phyloP scores from a whole-genome alignment of 2,797 vertebrate species.

The Sorex maritimensis region DNA sequence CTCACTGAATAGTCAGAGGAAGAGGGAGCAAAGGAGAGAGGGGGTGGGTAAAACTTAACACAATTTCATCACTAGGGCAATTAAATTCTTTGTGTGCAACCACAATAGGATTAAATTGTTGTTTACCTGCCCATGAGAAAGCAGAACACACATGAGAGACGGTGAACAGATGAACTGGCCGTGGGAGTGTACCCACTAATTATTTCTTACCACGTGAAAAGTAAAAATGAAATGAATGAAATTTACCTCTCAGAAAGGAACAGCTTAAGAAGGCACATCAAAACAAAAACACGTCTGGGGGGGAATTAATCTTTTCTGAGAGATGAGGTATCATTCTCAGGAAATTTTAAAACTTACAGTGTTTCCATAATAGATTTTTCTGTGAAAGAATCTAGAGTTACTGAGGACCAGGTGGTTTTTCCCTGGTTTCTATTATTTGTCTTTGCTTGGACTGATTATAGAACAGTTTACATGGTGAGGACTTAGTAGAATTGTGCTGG shows the following conservation, averaged over 20 bases:
- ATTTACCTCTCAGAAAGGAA: slow-evolving; percentile 48
- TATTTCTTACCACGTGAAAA: slow-evolving; percentile 29
- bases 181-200: not conserved
- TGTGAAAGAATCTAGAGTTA: not conserved
- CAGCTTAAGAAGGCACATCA: not conserved
- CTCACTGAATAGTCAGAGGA: not conserved
- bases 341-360: not conserved
- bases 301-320: slow-evolving; percentile 8
- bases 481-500: not conserved
- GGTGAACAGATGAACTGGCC: not conserved
- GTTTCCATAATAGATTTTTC: not conserved
- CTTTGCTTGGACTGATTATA: not conserved
- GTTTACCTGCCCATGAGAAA: not conserved
- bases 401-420: not conserved
- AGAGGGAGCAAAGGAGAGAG: too few relatives aligned
- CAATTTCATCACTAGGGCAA: slow-evolving; percentile 2
- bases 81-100: slow-evolving; percentile 39
- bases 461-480: not conserved
- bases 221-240: not conserved
- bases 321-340: not conserved
- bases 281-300: not conserved
- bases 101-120: slow-evolving; percentile 64
- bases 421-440: not conserved
- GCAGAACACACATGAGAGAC: not conserved
- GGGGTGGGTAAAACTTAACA: not conserved